phyloP scores from a whole-genome alignment of 1,140 invertebrate species.

The Polyergus mexicanus region DNA sequence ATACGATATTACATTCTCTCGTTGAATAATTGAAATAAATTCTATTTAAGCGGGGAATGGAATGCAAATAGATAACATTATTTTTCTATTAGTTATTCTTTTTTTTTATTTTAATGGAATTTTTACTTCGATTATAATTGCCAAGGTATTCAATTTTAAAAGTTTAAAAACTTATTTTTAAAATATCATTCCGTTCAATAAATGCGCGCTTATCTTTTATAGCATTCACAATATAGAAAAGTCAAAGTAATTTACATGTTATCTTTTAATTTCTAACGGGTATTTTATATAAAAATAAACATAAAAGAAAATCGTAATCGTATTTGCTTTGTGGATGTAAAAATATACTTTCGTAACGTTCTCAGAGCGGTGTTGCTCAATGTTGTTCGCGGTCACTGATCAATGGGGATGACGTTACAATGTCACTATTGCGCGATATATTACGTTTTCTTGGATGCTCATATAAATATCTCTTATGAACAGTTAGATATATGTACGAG shows the following conservation, averaged over 20 bases:
- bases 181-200: not conserved
- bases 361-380: not conserved
- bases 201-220: not conserved
- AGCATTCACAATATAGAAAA: too few species aligned
- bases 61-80: not conserved
- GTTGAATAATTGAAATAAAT: not conserved
- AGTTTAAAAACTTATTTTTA: not conserved
- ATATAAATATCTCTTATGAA: slow-evolving; percentile 30
- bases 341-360: slow-evolving; percentile 3
- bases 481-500: slow-evolving; percentile 30
- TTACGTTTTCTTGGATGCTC: slow-evolving; percentile 37
- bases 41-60: not conserved
- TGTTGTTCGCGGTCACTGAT: slow-evolving; percentile 49
- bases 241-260: too few species aligned
- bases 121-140: not conserved
- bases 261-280: not conserved
- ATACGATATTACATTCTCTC: not conserved
- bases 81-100: not conserved
- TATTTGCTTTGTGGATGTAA: not conserved
- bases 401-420: slow-evolving; percentile 65
- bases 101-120: not conserved
- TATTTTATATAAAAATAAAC: not conserved
- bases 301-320: not conserved
- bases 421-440: slow-evolving; percentile 43
- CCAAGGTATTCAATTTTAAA: not conserved